phyloP scores from a whole-genome alignment of 2,888 invertebrate species.

The Drosophila fulvimacula region DNA sequence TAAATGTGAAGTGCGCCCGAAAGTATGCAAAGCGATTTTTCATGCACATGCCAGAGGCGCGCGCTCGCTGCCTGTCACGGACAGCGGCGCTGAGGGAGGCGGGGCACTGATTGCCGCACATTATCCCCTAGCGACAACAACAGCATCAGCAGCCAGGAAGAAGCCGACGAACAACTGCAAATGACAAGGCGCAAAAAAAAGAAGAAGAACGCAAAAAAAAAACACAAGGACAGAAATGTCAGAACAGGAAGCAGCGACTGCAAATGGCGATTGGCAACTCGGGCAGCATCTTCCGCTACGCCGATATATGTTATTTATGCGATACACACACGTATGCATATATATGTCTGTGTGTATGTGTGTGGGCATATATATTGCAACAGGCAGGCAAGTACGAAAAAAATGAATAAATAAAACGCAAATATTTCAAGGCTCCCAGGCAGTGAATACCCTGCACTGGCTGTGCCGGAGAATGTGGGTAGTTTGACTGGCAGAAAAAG shows the following conservation, averaged over 20 bases:
- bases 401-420: constrained; percentile 16
- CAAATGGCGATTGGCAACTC: constrained; percentile 32
- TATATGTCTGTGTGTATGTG: background rate
- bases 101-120: constrained; percentile 65
- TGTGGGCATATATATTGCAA: constrained; percentile 58
- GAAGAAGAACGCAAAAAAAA: background rate
- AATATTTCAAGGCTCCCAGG: constrained; percentile 24
- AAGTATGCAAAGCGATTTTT: constrained; percentile 75
- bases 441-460: constrained; percentile 8
- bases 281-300: constrained; percentile 53
- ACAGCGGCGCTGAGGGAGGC: background rate
- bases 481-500: background rate
- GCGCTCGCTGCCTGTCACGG: constrained; percentile 1
- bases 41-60: constrained; percentile 59
- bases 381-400: constrained; percentile 31
- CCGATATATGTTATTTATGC: constrained; percentile 68
- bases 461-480: no score
- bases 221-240: constrained; percentile 13
- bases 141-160: background rate
- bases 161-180: constrained; percentile 15
- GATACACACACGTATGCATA: constrained; percentile 15
- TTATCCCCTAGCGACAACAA: constrained; percentile 53
- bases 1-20: constrained; percentile 69
- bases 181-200: constrained; percentile 19
- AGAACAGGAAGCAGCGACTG: constrained; percentile 43